phyloP scores from a whole-genome alignment of 2,888 invertebrate genomes.

The Mechanitis mazaeus region DNA sequence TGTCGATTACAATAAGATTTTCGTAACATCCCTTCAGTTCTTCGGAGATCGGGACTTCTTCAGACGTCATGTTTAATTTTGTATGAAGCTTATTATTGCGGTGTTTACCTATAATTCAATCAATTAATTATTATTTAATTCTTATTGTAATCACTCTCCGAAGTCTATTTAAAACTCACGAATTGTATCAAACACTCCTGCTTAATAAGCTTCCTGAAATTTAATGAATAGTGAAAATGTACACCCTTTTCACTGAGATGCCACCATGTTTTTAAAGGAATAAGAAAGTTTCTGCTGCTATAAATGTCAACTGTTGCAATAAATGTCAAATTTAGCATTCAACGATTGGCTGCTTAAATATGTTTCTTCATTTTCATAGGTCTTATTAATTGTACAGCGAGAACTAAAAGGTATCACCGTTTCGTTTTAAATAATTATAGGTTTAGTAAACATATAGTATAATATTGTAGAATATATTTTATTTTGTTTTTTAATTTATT shows the following conservation, averaged over 20 bases:
- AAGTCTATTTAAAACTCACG: conserved; percentile 48
- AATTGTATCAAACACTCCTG: conserved; percentile 75
- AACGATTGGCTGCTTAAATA: neutral
- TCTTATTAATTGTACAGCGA: neutral
- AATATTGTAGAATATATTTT: too few relatives aligned
- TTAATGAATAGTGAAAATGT: conserved; percentile 62
- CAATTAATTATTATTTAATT: conserved; percentile 1
- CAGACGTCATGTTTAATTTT: conserved; percentile 71
- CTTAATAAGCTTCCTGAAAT: conserved; percentile 67
- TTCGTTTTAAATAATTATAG: neutral
- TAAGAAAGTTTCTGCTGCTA: conserved; percentile 24
- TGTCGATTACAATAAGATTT: conserved; percentile 93
- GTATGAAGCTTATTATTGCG: conserved; percentile 68
- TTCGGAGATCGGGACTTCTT: conserved; percentile 69
- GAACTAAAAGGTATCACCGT: neutral
- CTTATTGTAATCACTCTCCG: neutral
- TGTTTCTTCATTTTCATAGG: neutral
- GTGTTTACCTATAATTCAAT: conserved; percentile 64
- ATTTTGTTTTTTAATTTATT: too few relatives aligned
- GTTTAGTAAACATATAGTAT: too few relatives aligned
- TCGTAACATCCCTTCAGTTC: conserved; percentile 89
- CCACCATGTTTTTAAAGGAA: conserved; percentile 68
- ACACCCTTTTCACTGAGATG: conserved; percentile 67
- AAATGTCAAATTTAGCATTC: conserved; percentile 2
- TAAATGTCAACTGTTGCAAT: conserved; percentile 10